Evolutionary conservation across 2,797 vertebrate species (phyloP).

Genomic region (Cynopterus sphinx): DNA sequence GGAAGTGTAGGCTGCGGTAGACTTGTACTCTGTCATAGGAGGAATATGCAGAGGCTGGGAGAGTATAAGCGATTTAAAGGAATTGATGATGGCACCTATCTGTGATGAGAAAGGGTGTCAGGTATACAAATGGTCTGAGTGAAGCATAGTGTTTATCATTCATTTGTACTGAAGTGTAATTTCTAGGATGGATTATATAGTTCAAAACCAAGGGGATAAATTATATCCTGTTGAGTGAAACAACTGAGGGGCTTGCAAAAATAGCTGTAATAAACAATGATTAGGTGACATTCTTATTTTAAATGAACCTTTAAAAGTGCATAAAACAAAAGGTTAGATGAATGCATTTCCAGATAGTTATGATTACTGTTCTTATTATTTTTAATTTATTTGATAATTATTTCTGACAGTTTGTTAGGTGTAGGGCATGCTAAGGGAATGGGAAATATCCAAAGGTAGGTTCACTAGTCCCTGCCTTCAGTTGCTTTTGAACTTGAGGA

Average conservation of each 20-base stretch:
- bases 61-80: neutral
- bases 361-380: neutral
- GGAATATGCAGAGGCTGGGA: neutral
- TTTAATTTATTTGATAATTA: neutral
- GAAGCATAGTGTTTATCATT: neutral
- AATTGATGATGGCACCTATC: neutral
- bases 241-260: neutral
- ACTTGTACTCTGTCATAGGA: neutral
- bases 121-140: neutral
- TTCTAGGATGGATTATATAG: constrained; percentile 34
- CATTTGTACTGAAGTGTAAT: constrained; percentile 43
- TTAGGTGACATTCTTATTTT: constrained; percentile 13
- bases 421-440: neutral
- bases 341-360: neutral
- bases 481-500: neutral
- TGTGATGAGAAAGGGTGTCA: neutral
- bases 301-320: constrained; percentile 30
- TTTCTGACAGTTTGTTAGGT: neutral
- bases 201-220: constrained; percentile 31
- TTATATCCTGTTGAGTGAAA: neutral
- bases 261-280: neutral
- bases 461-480: neutral
- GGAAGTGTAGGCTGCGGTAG: neutral
- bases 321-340: neutral
- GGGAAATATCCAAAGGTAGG: neutral